Evolutionary conservation across 2,113 vertebrate species (phyloP).

Genomic region (Tonatia bakeri): DNA sequence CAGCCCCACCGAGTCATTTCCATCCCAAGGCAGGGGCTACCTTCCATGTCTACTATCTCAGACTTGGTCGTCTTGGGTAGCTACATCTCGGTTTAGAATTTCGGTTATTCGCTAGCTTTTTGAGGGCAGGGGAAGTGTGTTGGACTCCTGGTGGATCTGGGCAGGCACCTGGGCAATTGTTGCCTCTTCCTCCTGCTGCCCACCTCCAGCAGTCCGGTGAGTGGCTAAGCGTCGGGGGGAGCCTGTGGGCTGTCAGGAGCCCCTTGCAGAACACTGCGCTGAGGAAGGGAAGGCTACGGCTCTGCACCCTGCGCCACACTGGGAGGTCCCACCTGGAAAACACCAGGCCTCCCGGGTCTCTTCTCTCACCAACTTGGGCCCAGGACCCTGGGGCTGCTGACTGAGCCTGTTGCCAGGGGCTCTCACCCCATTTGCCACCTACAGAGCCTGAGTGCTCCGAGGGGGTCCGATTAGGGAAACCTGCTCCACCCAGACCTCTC

Average conservation of each 20-base stretch:
- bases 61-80: background rate
- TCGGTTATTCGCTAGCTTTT: background rate
- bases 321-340: background rate
- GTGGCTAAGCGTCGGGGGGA: background rate
- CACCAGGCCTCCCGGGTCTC: background rate
- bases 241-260: background rate
- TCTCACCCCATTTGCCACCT: background rate
- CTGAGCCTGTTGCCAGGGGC: background rate
- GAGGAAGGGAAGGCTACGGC: background rate
- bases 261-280: background rate
- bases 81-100: background rate
- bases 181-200: background rate
- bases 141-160: background rate
- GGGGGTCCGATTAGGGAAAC: background rate
- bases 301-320: fast-evolving
- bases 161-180: background rate
- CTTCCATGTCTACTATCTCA: background rate
- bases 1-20: background rate
- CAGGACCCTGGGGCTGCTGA: background rate
- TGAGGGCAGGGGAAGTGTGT: background rate
- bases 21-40: background rate
- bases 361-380: background rate
- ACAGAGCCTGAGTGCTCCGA: background rate
- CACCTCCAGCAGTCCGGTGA: background rate
- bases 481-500: background rate